Evolutionary conservation across 2,888 invertebrate species (phyloP), one percentile per base, ranked within the genome.

Genomic region (Pandemis cinnamomeana): DNA sequence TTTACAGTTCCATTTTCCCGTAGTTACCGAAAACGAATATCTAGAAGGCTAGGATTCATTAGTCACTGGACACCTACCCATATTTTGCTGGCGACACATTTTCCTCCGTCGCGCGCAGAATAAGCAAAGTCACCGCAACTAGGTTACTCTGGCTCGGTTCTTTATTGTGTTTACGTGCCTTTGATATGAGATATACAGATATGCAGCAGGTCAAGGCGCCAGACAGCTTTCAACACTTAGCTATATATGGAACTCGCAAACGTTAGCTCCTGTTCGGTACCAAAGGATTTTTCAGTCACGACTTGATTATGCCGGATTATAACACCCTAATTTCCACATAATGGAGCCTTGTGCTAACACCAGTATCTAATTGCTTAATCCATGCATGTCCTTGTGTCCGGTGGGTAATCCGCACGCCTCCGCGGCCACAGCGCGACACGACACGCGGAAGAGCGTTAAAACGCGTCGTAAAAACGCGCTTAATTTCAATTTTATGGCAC

Each of bases 151-250:
- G 90, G 82, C 86, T 88, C 86, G 82, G 87, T 90, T 89, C 87
- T 93, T 93, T 92, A 93, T 94, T 93, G 90, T 92, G 84, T 91
- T 90, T 92, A 93, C 93, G 93, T 93, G 93, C 89, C 86, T 87
- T 88, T 89, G 91, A 92, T 92, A 91, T 91, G 89, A 91, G 91
- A 91, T 91, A 91, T 86, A 89, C 86, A 87, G 85, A 87, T 87
- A 88, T 82, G 84, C 85, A 80, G 79, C 88, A 83, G 92, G 93
- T 93, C 93, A 93, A 94, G 93, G 93, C 89, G 89, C 81, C 87
- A 86, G 85, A 87, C 91, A 90, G 92, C 93, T 93, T 93, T 93
- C 93, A 88, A 91, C 85, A 77, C 82, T 84, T 83, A 81, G 79
- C 90, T 88, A 84, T 91, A 92, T 90, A 93, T 86, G 91, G 92